Base-by-base conservation (phyloP, 2,113 vertebrate genomes). In the Gymnorhina tibicen region DNA sequence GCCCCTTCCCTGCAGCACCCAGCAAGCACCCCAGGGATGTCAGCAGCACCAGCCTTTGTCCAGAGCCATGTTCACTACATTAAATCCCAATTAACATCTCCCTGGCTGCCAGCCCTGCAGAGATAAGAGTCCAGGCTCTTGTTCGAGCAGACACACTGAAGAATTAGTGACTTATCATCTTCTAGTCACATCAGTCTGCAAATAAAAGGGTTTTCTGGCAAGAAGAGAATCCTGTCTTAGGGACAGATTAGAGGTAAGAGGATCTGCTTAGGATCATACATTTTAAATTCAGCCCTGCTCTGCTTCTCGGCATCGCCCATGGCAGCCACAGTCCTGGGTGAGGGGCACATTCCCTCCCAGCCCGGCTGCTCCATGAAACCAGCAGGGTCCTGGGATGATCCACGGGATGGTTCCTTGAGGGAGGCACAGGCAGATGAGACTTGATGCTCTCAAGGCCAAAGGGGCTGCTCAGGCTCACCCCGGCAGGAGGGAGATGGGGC, bases 131-230 rank as follows among this genome's bases (percentile, higher is more conserved):
- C 70, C 30, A 66, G 79, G 62, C 93, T 89, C 96, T 85, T 60
- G 80, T 89, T 81, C 1, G 10, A 84, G 64, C 87, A 92, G 86
- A 23, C 46, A 46, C 52, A 20, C 70, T 1, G 53, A 89, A 91
- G 84, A 95, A 91, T 96, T 93, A 93, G 81, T 23, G 93, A 85
- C 66, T 94, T 95, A 89, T 60, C 94, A 47, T 86, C 87, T 56
- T 20, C 87, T 41, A 5, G 73, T 89, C 93, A 46, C 77, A 87
- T 91, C 94, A 56, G 69, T 8, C 96, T 85, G 81, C 70, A 72
- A 63, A 68, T 64, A 91, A 96, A 95, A 82, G 62, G 74, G 17
- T 56, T 75, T 89, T 41, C 74, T 95, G 95, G 95, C 87, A 91
- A 78, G 85, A 49, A 62, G 53, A 74, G 79, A 84, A 92, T 70